Base-by-base conservation (phyloP, 2,888 invertebrate genomes). In the Microctonus hyperodae region DNA sequence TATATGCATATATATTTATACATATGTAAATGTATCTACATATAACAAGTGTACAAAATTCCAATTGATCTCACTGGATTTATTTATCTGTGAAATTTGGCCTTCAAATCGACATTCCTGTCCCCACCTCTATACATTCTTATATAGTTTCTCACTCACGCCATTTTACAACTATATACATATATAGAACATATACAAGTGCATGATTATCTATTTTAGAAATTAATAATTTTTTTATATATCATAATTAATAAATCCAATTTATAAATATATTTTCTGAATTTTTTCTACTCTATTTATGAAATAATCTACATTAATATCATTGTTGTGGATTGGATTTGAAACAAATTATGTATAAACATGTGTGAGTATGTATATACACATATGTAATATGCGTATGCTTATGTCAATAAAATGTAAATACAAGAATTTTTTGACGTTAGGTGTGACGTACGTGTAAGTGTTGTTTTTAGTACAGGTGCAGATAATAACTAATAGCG, bases 401-500 rank as follows among this genome's bases (percentile, higher is more conserved):
- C 20, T 50, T 35, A 35, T 25, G n/a, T n/a, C n/a, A n/a, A n/a
- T n/a, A n/a, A n/a, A n/a, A n/a, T n/a, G n/a, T n/a, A n/a, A n/a
- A n/a, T n/a, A n/a, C n/a, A n/a, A n/a, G n/a, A n/a, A n/a, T n/a
- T n/a, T n/a, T n/a, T n/a, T n/a, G n/a, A n/a, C n/a, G n/a, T n/a
- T n/a, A 28, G 28, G 28, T 28, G 28, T 28, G 28, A 28, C 7
- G 33, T 40, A 20, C 44, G 48, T 51, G 11, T 13, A 60, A 44
- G 44, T 7, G 40, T 37, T 53, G 60, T 22, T n/a, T n/a, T n/a
- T n/a, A n/a, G n/a, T n/a, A n/a, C n/a, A n/a, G n/a, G n/a, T n/a
- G n/a, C n/a, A n/a, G n/a, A 31, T 40, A 50, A 22, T 58, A 60
- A 65, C 53, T 44, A 22, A 22, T 22, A 65, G 55, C 60, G 65